Evolutionary conservation across 2,888 invertebrate species (phyloP), one percentile per base, ranked within the genome.

Genomic region (Megalurothrips usitatus): DNA sequence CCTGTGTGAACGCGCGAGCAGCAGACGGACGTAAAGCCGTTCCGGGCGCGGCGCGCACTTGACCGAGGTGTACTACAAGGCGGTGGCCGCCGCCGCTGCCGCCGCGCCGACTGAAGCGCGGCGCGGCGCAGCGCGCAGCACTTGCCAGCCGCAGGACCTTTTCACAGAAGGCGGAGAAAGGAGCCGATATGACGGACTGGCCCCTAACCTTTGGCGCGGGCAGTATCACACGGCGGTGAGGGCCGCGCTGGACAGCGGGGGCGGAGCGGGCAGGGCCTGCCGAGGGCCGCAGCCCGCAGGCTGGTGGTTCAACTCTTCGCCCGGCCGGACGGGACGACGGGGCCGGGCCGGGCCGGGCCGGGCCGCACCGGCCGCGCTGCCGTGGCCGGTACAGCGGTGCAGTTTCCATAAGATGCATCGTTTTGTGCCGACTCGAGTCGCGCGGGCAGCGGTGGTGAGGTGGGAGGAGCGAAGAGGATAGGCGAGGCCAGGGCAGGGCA

Each of bases 171-270:
- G 68, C 68, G 68, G 68, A 26, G 68, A 75, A 75, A 75, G 68
- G 68, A 26, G 68, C 68, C 68, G 26, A 75, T 75, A 75, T 75
- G 68, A 26, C 23, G 23, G 68, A 75, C 68, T 26, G 68, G 26
- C 68, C 68, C 26, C 68, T 75, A 75, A 75, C 68, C 68, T 75
- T 75, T 75, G n/a, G 68, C 68, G 34, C 68, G 23, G 68, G 68
- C 68, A 75, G 23, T 75, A 58, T 58, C 58, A 58, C 58, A 52
- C 49, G 52, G 26, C 68, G 68, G 23, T 23, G 23, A 23, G 11
- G 68, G 34, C 34, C 68, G 68, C 23, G 26, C 68, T 75, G 68
- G 68, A 23, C 68, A 12, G 68, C 23, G 23, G 0, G 68, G 68
- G 58, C 58, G 58, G 58, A 19, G 68, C 68, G 52, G 52, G 52